Percentiles rank a stretch among this genome's conserved stretches.
phyloP scores from a whole-genome alignment of 2,888 invertebrate genomes.

The Papilio protenor region DNA sequence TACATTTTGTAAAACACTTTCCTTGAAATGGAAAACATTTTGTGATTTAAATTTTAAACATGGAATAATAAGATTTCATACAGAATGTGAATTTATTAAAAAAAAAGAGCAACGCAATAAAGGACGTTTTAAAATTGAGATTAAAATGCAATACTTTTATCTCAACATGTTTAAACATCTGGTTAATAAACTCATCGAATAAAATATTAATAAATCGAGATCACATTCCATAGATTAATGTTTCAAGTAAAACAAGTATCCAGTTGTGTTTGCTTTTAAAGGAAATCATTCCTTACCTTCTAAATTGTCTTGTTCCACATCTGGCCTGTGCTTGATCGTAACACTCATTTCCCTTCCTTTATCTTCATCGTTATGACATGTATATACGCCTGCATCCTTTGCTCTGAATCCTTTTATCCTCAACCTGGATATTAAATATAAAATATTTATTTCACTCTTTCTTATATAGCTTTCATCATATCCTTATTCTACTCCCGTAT shows the following conservation, averaged over 20 bases:
- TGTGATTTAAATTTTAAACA: constrained; percentile 44
- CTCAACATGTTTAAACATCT: constrained; percentile 73
- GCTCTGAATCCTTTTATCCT: constrained; percentile 75
- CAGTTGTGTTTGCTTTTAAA: constrained; percentile 34
- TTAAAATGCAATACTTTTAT: constrained; percentile 59
- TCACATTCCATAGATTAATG: constrained; percentile 13
- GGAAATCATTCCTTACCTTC: constrained; percentile 59
- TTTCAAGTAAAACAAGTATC: neutral
- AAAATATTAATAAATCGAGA: constrained; percentile 31
- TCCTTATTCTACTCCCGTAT: too few relatives aligned
- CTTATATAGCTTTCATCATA: too few relatives aligned
- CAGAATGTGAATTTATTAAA: constrained; percentile 29
- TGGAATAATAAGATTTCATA: constrained; percentile 19
- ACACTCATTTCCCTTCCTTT: constrained; percentile 63
- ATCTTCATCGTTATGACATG: constrained; percentile 70
- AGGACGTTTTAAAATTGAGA: constrained; percentile 47
- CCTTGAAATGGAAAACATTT: constrained; percentile 47
- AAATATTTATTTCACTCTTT: constrained; percentile 18
- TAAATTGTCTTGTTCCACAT: constrained; percentile 56
- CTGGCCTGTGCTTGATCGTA: constrained; percentile 62
- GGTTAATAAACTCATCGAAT: constrained; percentile 60
- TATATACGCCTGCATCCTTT: constrained; percentile 78
- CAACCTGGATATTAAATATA: constrained; percentile 61
- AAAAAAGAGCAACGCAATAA: constrained; percentile 53
- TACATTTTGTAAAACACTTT: constrained; percentile 39